Conservation (phyloP, 1,140 invertebrate genomes). For the Lasaia peninsularis region DNA sequence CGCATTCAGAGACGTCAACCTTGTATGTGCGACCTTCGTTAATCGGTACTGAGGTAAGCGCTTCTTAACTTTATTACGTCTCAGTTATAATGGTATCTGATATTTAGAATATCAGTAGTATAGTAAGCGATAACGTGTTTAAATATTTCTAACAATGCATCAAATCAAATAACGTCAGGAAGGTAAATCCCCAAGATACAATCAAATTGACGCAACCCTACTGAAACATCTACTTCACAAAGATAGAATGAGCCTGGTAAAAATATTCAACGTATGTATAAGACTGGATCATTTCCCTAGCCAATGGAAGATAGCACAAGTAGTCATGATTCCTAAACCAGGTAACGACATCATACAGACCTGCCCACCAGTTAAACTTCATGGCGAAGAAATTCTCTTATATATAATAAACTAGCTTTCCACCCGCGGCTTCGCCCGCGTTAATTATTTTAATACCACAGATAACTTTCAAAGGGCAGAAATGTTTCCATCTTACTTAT, state of each 20-base stretch:
- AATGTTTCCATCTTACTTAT: too few species aligned
- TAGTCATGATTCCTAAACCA: slow-evolving; percentile 26
- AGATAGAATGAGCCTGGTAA: slow-evolving; percentile 17
- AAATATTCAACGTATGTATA: slow-evolving; percentile 19
- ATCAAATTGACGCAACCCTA: slow-evolving; percentile 18
- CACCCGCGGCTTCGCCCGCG: too few species aligned
- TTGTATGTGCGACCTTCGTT: slow-evolving; percentile 97
- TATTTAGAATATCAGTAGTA: too few species aligned
- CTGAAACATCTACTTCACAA: slow-evolving; percentile 23
- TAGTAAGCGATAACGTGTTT: too few species aligned
- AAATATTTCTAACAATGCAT: too few species aligned
- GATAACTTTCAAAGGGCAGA: too few species aligned
- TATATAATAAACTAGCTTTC: too few species aligned
- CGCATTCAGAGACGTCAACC: slow-evolving; percentile 91
- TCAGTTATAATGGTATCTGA: too few species aligned
- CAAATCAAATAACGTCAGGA: not conserved
- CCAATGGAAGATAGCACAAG: slow-evolving; percentile 25
- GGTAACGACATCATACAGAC: slow-evolving; percentile 22
- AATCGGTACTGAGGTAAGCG: slow-evolving; percentile 96
- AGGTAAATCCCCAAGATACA: slow-evolving; percentile 11
- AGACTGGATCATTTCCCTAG: slow-evolving; percentile 21
- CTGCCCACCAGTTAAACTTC: not conserved
- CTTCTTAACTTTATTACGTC: slow-evolving; percentile 2
- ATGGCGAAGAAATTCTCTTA: slow-evolving; percentile 17
- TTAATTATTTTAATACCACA: too few species aligned